Evolutionary conservation across 2,113 vertebrate genomes (phyloP), one percentile per base, ranked within the genome.

Genomic region (Pygathrix nemaeus): DNA sequence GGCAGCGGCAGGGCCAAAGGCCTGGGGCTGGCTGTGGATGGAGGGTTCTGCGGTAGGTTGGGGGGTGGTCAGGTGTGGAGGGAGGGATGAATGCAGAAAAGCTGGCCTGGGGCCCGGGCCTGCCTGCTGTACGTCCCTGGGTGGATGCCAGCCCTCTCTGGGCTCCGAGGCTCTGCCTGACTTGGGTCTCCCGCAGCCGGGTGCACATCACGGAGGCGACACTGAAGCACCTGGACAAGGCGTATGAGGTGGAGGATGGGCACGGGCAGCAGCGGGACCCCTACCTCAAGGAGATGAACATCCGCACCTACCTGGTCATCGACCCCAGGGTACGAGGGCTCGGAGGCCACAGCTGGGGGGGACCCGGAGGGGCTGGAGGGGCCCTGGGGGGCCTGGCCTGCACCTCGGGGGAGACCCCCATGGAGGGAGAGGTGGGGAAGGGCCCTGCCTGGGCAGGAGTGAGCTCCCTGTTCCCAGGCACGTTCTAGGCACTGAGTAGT

Each of bases 151-250:
- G 76, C 80, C 50, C 45, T 23, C 80, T 27, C 30, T 11, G 52
- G 92, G 30, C 72, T 40, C 45, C 2, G 21, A 73, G 11, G 73
- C 82, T 8, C 73, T 81, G 13, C 59, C 64, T 98, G 92, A 97
- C 96, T 92, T 6, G 27, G 66, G 38, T 59, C 3, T 0, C 40
- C 86, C 52, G 43, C 96, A 99, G 99, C 78, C 99, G 99, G 13
- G 99, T 99, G 30, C 99, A 99, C 98, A 99, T 99, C 98, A 99
- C 99, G 3, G 99, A 99, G 97, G 99, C 99, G 0, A 99, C 99
- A 0, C 98, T 99, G 96, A 99, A 99, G 92, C 99, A 99, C 98
- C 98, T 99, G 76, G 99, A 99, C 98, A 99, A 99, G 98, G 99
- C 99, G 0, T 99, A 99, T 1, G 99, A 99, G 96, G 99, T 99